Base-by-base conservation (phyloP, 2,113 vertebrate genomes). In the Acinonyx jubatus region DNA sequence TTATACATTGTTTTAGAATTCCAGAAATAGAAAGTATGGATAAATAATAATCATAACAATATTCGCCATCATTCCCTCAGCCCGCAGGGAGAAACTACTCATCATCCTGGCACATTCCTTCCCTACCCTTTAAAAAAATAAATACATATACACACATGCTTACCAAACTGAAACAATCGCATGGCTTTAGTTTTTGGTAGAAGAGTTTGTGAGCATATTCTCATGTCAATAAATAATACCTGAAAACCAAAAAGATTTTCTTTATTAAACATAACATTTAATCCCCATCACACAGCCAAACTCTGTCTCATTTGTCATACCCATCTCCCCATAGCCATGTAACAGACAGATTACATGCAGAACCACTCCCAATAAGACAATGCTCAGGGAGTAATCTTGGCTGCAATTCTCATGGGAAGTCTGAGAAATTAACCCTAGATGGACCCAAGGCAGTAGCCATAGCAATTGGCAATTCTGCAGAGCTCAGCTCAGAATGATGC, bases 1-100 rank as follows among this genome's bases (percentile, higher is more conserved):
- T 96, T 91, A 78, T 4, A 50, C 14, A 65, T 65, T 31, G 11
- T 29, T 97, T 96, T 91, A 48, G 48, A 94, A 82, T 95, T 91
- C 45, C 69, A 33, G 16, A 94, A 87, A 91, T 33, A 65, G 8
- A 86, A 96, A 84, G 2, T 25, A 83, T 33, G 65, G 31, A 69
- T 55, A 31, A 84, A 48, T 55, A 38, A 76, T 15, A 45, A 33
- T 33, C 21, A 80, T 29, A 82, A 61, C 27, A 55, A 8, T 61
- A 41, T 18, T 92, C 33, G 38, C 23, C 27, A 92, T 88, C 55
- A 76, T n/a, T 89, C 18, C 50, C 19, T 80, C 31, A 1, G 92
- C 10, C n/a, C 63, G 52, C 16, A 66, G 55, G 36, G 13, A 87
- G 10, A 41, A 82, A 27, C 27, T 52, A 79, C 36, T 69, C 27